phyloP scores from a whole-genome alignment of 2,797 vertebrate genomes.

The Galagoides demidoff region DNA sequence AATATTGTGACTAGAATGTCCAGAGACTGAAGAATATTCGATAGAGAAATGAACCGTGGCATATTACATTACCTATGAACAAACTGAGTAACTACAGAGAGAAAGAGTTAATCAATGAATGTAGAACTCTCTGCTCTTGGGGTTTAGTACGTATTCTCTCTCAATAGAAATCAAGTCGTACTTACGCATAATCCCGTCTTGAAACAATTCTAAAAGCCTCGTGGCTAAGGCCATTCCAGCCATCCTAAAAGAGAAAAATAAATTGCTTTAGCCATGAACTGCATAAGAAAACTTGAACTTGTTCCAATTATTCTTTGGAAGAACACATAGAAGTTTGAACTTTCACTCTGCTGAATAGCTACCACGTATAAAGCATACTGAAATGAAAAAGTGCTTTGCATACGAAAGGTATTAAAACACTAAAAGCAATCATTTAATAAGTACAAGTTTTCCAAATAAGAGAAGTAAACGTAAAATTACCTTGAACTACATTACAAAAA shows the following conservation, averaged over 20 bases:
- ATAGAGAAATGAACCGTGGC: background rate
- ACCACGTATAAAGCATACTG: background rate
- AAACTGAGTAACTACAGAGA: background rate
- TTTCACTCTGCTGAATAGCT: background rate
- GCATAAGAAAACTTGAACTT: background rate
- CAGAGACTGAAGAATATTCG: background rate
- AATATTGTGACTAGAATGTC: background rate
- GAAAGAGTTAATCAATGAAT: background rate
- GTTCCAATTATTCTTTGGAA: background rate
- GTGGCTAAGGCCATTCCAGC: conserved; percentile 92
- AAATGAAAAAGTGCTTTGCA: background rate
- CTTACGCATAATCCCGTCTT: conserved; percentile 95
- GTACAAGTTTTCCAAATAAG: background rate
- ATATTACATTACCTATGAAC: background rate
- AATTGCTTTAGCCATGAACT: conserved; percentile 5
- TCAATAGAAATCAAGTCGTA: conserved; percentile 72
- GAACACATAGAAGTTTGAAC: background rate
- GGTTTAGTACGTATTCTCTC: background rate
- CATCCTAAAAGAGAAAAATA: conserved; percentile 86
- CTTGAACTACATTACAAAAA: background rate
- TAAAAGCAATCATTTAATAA: background rate
- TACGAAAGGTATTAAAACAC: background rate
- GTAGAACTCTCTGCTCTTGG: background rate
- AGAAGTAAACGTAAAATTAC: background rate
- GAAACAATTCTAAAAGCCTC: conserved; percentile 89